Evolutionary conservation across 2,888 invertebrate genomes (phyloP).

Genomic region (Anarsia innoxiella): DNA sequence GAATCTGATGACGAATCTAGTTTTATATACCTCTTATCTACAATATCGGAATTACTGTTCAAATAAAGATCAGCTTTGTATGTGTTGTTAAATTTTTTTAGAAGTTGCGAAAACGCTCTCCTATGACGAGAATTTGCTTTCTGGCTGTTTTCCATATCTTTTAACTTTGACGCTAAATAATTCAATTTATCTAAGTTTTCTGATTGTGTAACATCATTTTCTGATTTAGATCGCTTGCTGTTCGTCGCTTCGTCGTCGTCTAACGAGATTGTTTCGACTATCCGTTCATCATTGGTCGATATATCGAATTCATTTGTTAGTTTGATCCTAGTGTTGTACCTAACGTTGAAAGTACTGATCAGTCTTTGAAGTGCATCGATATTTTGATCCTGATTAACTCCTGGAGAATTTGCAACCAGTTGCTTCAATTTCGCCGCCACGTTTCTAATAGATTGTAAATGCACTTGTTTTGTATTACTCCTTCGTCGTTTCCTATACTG

Average conservation of each 20-base stretch:
- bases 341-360: conserved; percentile 44
- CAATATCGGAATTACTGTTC: conserved; percentile 37
- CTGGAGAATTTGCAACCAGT: conserved; percentile 23
- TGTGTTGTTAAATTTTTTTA: conserved; percentile 53
- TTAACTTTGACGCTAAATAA: conserved; percentile 39
- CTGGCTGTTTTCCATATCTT: conserved; percentile 34
- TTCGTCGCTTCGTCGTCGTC: conserved; percentile 43
- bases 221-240: conserved; percentile 32
- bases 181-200: conserved; percentile 40
- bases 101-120: conserved; percentile 46
- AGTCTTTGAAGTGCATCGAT: conserved; percentile 34
- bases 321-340: conserved; percentile 37
- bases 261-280: conserved; percentile 52
- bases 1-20: conserved; percentile 53
- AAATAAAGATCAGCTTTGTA: conserved; percentile 51
- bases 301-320: conserved; percentile 37
- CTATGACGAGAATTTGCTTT: conserved; percentile 40
- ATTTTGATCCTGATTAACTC: conserved; percentile 26
- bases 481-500: conserved; percentile 28
- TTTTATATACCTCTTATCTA: conserved; percentile 40
- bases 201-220: conserved; percentile 25
- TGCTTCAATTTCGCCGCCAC: conserved; percentile 34
- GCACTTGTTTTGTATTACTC: conserved; percentile 23
- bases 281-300: conserved; percentile 29
- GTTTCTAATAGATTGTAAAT: conserved; percentile 37